Conservation (phyloP, 2,797 vertebrate genomes). For the Muscicapa striata region DNA sequence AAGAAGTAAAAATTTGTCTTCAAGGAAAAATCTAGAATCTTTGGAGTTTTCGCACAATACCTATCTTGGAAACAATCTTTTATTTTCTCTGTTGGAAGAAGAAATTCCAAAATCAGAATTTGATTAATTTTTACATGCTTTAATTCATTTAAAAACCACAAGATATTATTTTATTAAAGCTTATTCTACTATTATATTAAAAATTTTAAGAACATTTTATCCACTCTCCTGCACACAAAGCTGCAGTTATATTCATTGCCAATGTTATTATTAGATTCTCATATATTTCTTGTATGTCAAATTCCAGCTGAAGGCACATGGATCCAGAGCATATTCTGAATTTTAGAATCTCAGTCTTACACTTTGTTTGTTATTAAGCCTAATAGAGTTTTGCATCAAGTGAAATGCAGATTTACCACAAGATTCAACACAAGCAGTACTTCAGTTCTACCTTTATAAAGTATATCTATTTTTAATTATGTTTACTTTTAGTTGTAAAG, state of each 20-base stretch:
- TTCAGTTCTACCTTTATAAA: not conserved
- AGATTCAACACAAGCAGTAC: not conserved
- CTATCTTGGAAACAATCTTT: not conserved
- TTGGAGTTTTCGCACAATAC: not conserved
- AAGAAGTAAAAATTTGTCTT: not conserved
- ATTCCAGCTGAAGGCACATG: not conserved
- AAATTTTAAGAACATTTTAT: not conserved
- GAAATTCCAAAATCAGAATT: not conserved
- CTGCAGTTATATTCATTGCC: not conserved
- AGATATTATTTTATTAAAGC: not conserved
- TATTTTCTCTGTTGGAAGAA: not conserved
- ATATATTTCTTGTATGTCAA: not conserved
- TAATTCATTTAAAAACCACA: not conserved
- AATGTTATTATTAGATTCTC: not conserved
- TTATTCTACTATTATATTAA: not conserved
- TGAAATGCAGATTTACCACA: not conserved
- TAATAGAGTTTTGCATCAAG: not conserved
- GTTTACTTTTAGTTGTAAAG: not conserved
- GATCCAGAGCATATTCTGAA: not conserved
- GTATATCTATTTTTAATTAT: too few species aligned
- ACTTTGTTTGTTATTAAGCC: not conserved
- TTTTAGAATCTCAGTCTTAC: not conserved
- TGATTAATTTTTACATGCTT: not conserved
- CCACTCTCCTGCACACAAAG: not conserved
- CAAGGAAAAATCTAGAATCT: not conserved